Evolutionary conservation across 2,888 invertebrate genomes (phyloP).

Genomic region (Phasia obesa): DNA sequence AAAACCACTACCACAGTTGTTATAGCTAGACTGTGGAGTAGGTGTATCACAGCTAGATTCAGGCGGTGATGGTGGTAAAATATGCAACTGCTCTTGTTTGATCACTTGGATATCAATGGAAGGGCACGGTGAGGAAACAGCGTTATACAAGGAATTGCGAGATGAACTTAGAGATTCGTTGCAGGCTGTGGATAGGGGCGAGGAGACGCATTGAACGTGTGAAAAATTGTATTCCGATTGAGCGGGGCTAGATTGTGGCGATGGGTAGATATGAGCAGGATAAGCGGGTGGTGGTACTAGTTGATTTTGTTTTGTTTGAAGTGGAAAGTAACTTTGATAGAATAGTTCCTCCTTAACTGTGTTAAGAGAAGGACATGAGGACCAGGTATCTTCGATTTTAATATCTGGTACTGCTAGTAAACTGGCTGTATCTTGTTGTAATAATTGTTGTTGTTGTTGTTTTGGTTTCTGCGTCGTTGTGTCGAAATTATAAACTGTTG

Average conservation of each 20-base stretch:
- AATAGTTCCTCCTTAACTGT: conserved; percentile 72
- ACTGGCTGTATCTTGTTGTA: conserved; percentile 38
- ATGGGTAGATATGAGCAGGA: conserved; percentile 78
- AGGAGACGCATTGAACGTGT: conserved; percentile 70
- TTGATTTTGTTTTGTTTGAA: conserved; percentile 72
- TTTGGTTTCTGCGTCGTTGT: conserved; percentile 23
- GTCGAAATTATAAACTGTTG: conserved; percentile 75
- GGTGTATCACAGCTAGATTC: conserved; percentile 84
- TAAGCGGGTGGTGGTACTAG: conserved; percentile 78
- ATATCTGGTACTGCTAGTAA: conserved; percentile 76
- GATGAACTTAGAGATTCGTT: conserved; percentile 78
- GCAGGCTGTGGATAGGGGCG: conserved; percentile 52
- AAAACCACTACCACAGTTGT: conserved; percentile 70
- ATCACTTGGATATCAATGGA: conserved; percentile 81
- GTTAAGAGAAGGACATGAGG: conserved; percentile 69
- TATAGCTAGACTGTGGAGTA: conserved; percentile 83
- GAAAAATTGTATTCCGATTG: conserved; percentile 78
- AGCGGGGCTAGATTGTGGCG: conserved; percentile 80
- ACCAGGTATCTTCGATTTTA: conserved; percentile 81
- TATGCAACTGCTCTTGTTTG: conserved; percentile 82
- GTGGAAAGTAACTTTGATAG: conserved; percentile 65
- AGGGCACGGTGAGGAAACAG: conserved; percentile 79
- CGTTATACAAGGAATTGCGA: conserved; percentile 71
- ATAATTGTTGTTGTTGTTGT: conserved; percentile 12
- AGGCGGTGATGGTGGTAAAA: conserved; percentile 85